These are phyloP conservation scores for Telmatochromis sp. DNA, from an alignment of 2,113 vertebrate genomes.

Conservation along the genomic window DNA sequence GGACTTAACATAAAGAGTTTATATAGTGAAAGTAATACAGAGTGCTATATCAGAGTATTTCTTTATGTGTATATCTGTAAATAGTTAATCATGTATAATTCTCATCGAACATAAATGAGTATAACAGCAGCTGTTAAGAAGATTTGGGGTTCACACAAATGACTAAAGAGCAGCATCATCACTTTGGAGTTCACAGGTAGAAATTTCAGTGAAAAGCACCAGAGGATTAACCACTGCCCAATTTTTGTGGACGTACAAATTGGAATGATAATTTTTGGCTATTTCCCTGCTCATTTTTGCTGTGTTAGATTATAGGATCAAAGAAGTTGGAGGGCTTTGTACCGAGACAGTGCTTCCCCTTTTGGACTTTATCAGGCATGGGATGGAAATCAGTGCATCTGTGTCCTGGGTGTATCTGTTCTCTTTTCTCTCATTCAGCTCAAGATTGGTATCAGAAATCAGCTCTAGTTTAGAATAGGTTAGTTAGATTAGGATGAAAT, in stretches of 20 bases:
- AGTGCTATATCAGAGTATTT: not conserved
- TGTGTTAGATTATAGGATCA: not conserved
- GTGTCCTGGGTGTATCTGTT: not conserved
- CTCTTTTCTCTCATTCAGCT: not conserved
- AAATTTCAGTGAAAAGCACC: not conserved
- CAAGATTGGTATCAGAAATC: not conserved
- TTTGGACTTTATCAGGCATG: not conserved
- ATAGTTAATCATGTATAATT: not conserved
- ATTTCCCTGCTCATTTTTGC: not conserved
- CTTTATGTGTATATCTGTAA: not conserved
- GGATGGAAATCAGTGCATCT: not conserved
- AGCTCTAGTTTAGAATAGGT: not conserved
- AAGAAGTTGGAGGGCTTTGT: not conserved
- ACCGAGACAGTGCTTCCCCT: not conserved
- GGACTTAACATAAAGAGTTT: not conserved
- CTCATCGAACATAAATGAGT: not conserved
- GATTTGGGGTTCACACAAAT: not conserved
- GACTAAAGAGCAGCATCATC: not conserved
- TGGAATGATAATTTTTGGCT: not conserved
- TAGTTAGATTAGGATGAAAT: not conserved
- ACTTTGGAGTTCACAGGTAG: not conserved
- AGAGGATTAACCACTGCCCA: not conserved
- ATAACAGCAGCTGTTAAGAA: not conserved
- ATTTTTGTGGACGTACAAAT: fast-evolving
- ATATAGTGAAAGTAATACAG: not conserved